A percentile compares a stretch with the other conserved stretches of the same genome.
phyloP scores from a whole-genome alignment of 2,888 invertebrate genomes.

The Melanchra persicariae region DNA sequence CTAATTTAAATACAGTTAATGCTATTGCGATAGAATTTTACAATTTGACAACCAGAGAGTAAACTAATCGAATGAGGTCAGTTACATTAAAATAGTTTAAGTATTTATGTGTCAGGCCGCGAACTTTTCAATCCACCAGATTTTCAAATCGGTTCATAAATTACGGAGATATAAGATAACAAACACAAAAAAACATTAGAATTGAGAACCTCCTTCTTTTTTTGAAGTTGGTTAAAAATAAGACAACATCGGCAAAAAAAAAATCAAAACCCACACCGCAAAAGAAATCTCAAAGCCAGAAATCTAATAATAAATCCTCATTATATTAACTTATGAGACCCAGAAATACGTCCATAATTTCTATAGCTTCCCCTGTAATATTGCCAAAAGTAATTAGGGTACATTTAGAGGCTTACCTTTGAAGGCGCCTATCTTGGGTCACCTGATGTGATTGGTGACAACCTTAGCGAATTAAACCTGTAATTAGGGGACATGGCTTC shows the following conservation, averaged over 20 bases:
- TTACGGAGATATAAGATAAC: too few relatives aligned
- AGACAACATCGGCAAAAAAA: background rate
- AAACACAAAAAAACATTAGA: too few relatives aligned
- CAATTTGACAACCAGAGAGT: too few relatives aligned
- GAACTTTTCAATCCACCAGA: too few relatives aligned
- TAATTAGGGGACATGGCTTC: constrained; percentile 61
- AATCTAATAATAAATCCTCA: constrained; percentile 38
- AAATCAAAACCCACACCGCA: background rate
- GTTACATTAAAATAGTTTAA: too few relatives aligned
- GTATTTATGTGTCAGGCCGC: too few relatives aligned
- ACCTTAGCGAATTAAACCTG: constrained; percentile 69
- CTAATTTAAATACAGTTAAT: too few relatives aligned
- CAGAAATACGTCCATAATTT: constrained; percentile 38
- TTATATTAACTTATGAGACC: constrained; percentile 32
- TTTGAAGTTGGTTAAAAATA: too few relatives aligned
- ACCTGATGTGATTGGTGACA: constrained; percentile 70
- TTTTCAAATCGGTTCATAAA: too few relatives aligned
- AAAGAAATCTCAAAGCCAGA: background rate
- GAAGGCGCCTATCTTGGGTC: constrained; percentile 71
- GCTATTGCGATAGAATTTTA: too few relatives aligned
- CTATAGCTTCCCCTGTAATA: constrained; percentile 52
- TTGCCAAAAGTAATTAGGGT: constrained; percentile 71
- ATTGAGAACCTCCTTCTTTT: too few relatives aligned
- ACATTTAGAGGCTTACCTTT: constrained; percentile 66
- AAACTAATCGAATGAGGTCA: too few relatives aligned